Evolutionary conservation across 53 echinoderm and acorn worm genomes (phyloP).

Genomic region (Zoroaster sp.): DNA sequence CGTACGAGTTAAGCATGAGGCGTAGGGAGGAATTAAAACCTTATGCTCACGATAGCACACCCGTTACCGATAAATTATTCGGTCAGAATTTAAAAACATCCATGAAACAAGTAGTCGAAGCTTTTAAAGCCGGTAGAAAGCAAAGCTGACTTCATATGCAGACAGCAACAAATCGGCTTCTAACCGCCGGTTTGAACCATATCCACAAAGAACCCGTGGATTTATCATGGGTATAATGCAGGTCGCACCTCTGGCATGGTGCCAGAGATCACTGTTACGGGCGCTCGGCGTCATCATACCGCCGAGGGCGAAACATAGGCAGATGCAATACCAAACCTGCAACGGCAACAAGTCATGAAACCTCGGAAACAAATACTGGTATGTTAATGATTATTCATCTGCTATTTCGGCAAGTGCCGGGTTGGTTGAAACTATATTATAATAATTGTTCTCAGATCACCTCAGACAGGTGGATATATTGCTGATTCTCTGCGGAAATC

Average conservation of each 20-base stretch:
- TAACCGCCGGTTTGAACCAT: background rate
- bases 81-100: background rate
- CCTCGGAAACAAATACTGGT: background rate
- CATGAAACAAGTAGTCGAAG: background rate
- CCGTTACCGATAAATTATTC: background rate
- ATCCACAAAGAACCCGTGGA: background rate
- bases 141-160: background rate
- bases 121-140: background rate
- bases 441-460: background rate
- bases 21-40: background rate
- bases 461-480: background rate
- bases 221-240: no score
- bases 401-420: background rate
- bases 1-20: background rate
- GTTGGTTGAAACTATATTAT: background rate
- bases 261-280: no score
- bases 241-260: no score
- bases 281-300: no score
- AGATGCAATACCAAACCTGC: no score
- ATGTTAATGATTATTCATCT: background rate
- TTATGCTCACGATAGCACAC: background rate
- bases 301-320: background rate
- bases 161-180: background rate
- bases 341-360: background rate
- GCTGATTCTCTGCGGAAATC: no score